These are phyloP conservation scores for Pseudopodoces humilis DNA, from an alignment of 2,113 vertebrate species.

Conservation along the genomic window DNA sequence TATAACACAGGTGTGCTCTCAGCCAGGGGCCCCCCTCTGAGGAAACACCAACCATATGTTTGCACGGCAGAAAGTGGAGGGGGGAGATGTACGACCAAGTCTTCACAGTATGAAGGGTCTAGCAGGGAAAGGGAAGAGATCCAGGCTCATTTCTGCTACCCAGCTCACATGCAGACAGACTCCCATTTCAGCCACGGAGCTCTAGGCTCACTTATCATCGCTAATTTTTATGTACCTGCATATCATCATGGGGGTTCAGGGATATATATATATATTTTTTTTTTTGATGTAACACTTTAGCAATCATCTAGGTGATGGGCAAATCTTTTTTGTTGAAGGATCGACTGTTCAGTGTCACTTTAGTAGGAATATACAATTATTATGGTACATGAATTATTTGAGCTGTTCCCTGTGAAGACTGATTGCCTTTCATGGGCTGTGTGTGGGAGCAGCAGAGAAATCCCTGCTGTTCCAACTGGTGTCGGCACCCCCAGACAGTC, in stretches of 20 bases:
- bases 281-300: not conserved
- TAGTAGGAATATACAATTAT: constrained; percentile 18
- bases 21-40: not conserved
- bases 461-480: not conserved
- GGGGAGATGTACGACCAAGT: not conserved
- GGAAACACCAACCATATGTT: constrained; percentile 21
- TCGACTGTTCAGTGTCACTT: not conserved
- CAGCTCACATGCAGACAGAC: not conserved
- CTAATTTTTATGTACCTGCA: not conserved
- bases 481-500: not conserved
- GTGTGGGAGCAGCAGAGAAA: constrained; percentile 25
- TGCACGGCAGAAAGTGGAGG: not conserved
- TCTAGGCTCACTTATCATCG: not conserved
- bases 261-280: not conserved
- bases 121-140: not conserved
- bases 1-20: not conserved
- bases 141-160: not conserved
- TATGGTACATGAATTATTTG: constrained; percentile 36
- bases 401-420: not conserved
- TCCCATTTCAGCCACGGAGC: not conserved
- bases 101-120: accelerated
- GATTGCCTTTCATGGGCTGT: not conserved
- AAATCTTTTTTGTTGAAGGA: constrained; percentile 43
- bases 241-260: not conserved
- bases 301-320: not conserved